Evolutionary conservation across 2,797 vertebrate genomes (phyloP).

Genomic region (Brachymystax lenok): DNA sequence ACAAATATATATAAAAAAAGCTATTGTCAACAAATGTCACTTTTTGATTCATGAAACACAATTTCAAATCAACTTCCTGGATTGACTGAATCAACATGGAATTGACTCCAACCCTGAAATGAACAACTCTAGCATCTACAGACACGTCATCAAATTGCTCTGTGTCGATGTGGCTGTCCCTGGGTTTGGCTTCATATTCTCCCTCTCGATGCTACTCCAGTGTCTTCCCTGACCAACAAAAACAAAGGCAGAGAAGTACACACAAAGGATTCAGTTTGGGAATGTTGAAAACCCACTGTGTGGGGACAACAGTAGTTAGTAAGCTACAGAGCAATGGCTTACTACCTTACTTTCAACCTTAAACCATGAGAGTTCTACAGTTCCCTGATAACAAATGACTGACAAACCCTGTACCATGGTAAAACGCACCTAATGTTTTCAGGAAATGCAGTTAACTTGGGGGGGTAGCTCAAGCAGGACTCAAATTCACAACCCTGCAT

Average conservation of each 20-base stretch:
- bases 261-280: slow-evolving; percentile 18
- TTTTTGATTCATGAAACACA: neutral
- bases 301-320: neutral
- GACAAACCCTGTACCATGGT: too few species aligned
- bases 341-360: too few species aligned
- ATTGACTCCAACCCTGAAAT: neutral
- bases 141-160: neutral
- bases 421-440: too few species aligned
- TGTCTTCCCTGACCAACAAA: slow-evolving; percentile 27
- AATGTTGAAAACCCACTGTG: slow-evolving; percentile 8
- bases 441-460: too few species aligned
- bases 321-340: too few species aligned
- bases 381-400: too few species aligned
- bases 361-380: too few species aligned
- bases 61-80: neutral
- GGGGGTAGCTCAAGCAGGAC: too few species aligned
- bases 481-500: too few species aligned
- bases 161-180: slow-evolving; percentile 24
- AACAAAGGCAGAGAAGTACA: slow-evolving; percentile 16
- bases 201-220: neutral
- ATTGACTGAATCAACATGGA: neutral
- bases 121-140: neutral
- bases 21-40: too few species aligned
- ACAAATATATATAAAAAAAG: too few species aligned
- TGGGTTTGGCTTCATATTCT: neutral